phyloP scores from a whole-genome alignment of 2,888 invertebrate species.

The Volucella zonaria region DNA sequence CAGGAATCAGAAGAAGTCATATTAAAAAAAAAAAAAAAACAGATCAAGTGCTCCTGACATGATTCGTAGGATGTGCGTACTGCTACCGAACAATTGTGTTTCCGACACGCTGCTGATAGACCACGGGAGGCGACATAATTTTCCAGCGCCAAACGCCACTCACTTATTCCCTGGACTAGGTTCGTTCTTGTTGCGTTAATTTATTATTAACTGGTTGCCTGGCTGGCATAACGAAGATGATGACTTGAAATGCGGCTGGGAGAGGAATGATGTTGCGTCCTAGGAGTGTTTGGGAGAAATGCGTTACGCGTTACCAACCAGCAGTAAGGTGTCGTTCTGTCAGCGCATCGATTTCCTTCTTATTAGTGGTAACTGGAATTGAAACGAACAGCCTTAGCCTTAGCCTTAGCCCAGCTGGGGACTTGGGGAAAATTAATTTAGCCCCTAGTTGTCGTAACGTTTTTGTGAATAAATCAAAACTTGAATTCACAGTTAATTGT shows the following conservation, averaged over 20 bases:
- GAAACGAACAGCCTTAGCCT: slow-evolving; percentile 24
- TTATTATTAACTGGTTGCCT: slow-evolving; percentile 69
- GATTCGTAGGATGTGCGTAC: slow-evolving; percentile 55
- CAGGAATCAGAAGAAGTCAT: not conserved
- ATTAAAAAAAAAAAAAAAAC: not conserved
- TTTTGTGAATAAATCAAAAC: slow-evolving; percentile 66
- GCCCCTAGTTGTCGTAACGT: slow-evolving; percentile 67
- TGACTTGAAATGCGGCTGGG: slow-evolving; percentile 29
- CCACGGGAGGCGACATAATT: slow-evolving; percentile 69
- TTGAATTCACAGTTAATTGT: slow-evolving; percentile 67
- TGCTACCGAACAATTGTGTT: slow-evolving; percentile 34
- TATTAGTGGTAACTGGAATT: slow-evolving; percentile 17
- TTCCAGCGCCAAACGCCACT: slow-evolving; percentile 31
- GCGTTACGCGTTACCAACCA: slow-evolving; percentile 71
- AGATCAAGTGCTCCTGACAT: slow-evolving; percentile 1
- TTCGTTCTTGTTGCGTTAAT: slow-evolving; percentile 66
- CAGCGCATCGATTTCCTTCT: slow-evolving; percentile 48
- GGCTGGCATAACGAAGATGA: slow-evolving; percentile 31
- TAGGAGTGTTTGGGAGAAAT: slow-evolving; percentile 64
- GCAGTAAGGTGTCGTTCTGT: slow-evolving; percentile 67
- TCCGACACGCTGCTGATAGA: slow-evolving; percentile 61
- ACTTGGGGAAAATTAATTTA: slow-evolving; percentile 66
- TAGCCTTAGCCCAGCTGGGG: slow-evolving; percentile 60
- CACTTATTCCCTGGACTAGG: slow-evolving; percentile 37
- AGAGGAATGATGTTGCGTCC: slow-evolving; percentile 54